A percentile compares a stretch with the other conserved stretches of the same genome.
These are phyloP conservation scores for Drosophila tanythrix DNA, from an alignment of 2,888 invertebrate species.

Conservation along the genomic window DNA sequence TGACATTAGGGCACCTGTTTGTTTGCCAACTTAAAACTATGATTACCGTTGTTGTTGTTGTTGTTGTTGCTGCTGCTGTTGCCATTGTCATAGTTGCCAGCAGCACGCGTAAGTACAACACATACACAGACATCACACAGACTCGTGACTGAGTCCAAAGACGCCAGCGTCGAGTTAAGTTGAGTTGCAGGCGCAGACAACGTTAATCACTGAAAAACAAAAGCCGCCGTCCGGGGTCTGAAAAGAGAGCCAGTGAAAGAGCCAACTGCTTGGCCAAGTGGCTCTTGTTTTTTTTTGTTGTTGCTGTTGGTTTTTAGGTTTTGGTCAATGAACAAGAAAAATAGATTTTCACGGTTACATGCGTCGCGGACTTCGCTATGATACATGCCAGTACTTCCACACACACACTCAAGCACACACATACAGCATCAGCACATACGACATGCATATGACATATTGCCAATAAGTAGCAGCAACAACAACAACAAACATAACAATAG, in stretches of 20 bases:
- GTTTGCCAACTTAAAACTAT: slow-evolving; percentile 73
- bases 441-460: slow-evolving; percentile 61
- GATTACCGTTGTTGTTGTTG: slow-evolving; percentile 71
- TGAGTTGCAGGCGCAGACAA: slow-evolving; percentile 47
- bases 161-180: slow-evolving; percentile 38
- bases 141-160: slow-evolving; percentile 70
- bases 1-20: slow-evolving; percentile 79
- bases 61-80: slow-evolving; percentile 34
- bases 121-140: slow-evolving; percentile 24
- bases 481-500: slow-evolving; percentile 15
- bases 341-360: slow-evolving; percentile 79
- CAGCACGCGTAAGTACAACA: slow-evolving; percentile 69
- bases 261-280: slow-evolving; percentile 47
- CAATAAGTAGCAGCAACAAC: slow-evolving; percentile 25
- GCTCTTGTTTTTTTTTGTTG: slow-evolving; percentile 22
- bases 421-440: slow-evolving; percentile 16
- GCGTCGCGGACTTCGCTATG: slow-evolving; percentile 56
- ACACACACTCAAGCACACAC: slow-evolving; percentile 8
- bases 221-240: slow-evolving; percentile 21
- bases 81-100: slow-evolving; percentile 52
- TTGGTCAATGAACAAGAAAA: slow-evolving; percentile 81
- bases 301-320: slow-evolving; percentile 44
- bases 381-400: slow-evolving; percentile 29
- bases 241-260: slow-evolving; percentile 61
- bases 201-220: slow-evolving; percentile 72